Conservation (phyloP, 2,888 invertebrate species). For the Dasypolia templi region DNA sequence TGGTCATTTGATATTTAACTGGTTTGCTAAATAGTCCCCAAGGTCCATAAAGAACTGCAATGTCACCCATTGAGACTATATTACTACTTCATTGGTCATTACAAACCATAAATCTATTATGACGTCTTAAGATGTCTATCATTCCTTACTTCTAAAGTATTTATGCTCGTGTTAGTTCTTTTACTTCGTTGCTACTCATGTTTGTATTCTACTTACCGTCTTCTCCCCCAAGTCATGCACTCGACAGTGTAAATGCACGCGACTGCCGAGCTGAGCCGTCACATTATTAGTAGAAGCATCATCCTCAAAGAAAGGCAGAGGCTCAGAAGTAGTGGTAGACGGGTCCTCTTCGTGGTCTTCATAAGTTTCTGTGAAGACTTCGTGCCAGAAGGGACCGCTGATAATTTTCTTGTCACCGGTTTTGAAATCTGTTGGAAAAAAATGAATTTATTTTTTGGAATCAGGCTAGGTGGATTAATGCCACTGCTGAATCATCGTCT, state of each 20-base stretch:
- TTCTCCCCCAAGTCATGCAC: slow-evolving; percentile 93
- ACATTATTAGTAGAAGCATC: slow-evolving; percentile 92
- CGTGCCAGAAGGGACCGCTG: slow-evolving; percentile 87
- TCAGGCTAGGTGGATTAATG: background rate
- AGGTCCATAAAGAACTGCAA: background rate
- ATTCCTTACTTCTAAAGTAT: background rate
- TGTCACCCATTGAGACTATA: background rate
- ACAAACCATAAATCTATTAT: background rate
- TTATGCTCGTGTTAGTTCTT: background rate
- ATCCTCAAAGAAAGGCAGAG: slow-evolving; percentile 94
- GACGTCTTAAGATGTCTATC: background rate
- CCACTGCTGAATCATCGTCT: background rate
- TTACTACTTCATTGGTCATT: background rate
- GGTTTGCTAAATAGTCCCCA: background rate
- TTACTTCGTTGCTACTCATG: background rate
- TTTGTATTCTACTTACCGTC: slow-evolving; percentile 88
- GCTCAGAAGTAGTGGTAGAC: slow-evolving; percentile 92
- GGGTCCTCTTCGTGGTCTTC: slow-evolving; percentile 84
- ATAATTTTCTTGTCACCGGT: slow-evolving; percentile 86
- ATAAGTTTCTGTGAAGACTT: slow-evolving; percentile 84
- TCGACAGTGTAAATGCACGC: slow-evolving; percentile 92
- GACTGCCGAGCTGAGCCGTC: slow-evolving; percentile 92
- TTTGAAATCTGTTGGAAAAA: slow-evolving; percentile 80
- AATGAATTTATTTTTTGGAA: background rate
- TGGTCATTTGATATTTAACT: background rate